Percentiles rank a stretch among this genome's conserved stretches.
Conservation (phyloP, 2,797 vertebrate genomes). For the Helarctos malayanus region DNA sequence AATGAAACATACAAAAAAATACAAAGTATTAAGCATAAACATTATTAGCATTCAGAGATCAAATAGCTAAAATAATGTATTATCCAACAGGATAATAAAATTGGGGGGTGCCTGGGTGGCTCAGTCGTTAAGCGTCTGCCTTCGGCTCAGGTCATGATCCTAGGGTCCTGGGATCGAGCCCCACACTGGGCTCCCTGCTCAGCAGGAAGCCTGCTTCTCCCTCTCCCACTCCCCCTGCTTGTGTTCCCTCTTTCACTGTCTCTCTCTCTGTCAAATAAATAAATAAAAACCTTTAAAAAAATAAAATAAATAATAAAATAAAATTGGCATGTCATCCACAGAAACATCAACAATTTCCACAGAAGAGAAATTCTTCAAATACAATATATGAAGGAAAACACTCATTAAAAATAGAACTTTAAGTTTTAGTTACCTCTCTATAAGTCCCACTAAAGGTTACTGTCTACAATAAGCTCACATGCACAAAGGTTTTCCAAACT, state of each 20-base stretch:
- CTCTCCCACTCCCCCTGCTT: too few species aligned
- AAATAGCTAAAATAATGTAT: constrained; percentile 21
- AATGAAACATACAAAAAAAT: constrained; percentile 49
- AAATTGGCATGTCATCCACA: constrained; percentile 8
- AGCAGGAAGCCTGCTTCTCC: too few species aligned
- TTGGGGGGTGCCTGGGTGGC: neutral
- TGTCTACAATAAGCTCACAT: neutral
- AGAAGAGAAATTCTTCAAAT: constrained; percentile 50
- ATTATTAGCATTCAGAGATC: neutral
- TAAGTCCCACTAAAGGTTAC: constrained; percentile 17
- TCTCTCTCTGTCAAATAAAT: too few species aligned
- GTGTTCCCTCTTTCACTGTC: too few species aligned
- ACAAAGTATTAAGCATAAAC: neutral
- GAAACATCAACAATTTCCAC: neutral
- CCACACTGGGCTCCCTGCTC: too few species aligned
- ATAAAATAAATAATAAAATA: neutral
- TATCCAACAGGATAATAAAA: constrained; percentile 55
- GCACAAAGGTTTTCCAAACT: constrained; percentile 34
- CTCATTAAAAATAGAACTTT: constrained; percentile 43
- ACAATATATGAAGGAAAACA: neutral
- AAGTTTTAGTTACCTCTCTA: constrained; percentile 2
- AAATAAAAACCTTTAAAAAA: too few species aligned
- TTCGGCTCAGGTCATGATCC: too few species aligned
- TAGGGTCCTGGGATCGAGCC: too few species aligned
- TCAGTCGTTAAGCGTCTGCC: too few species aligned